These are phyloP conservation scores for Amorpha juglandis DNA, from an alignment of 2,888 invertebrate species.

Conservation along the genomic window DNA sequence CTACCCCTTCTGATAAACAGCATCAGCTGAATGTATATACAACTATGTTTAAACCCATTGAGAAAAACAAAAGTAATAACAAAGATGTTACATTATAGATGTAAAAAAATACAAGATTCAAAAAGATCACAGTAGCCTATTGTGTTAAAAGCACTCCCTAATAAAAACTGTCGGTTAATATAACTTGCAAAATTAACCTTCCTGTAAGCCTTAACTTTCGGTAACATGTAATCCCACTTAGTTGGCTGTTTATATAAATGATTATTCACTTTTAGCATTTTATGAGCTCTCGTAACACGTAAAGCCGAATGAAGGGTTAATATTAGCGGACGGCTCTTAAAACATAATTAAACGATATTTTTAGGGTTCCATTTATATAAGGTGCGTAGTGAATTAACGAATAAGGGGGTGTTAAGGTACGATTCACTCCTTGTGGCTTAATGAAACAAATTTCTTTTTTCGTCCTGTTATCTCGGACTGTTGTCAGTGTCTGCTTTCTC, in stretches of 20 bases:
- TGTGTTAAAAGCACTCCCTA: not conserved
- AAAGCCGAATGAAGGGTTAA: constrained; percentile 17
- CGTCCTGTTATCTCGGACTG: no score
- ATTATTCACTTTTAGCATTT: constrained; percentile 10
- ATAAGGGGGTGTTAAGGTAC: not conserved
- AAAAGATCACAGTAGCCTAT: not conserved
- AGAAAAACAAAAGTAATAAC: no score
- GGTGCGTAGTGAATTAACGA: not conserved
- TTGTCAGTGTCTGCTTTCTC: no score
- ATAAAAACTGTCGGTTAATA: not conserved
- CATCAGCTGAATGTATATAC: no score
- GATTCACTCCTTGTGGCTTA: not conserved
- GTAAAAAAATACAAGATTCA: not conserved
- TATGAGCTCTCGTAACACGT: constrained; percentile 3
- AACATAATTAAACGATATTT: constrained; percentile 20
- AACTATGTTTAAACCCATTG: no score
- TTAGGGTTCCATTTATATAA: constrained; percentile 1
- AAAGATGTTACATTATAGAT: no score
- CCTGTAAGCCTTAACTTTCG: not conserved
- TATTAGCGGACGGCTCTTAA: constrained; percentile 20
- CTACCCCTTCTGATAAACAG: no score
- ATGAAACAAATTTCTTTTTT: no score
- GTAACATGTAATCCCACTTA: constrained; percentile 17
- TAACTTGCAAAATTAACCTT: not conserved
- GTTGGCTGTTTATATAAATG: constrained; percentile 20